Evolutionary conservation across 1,140 invertebrate genomes (phyloP).

Genomic region (Phocides pigmalion): DNA sequence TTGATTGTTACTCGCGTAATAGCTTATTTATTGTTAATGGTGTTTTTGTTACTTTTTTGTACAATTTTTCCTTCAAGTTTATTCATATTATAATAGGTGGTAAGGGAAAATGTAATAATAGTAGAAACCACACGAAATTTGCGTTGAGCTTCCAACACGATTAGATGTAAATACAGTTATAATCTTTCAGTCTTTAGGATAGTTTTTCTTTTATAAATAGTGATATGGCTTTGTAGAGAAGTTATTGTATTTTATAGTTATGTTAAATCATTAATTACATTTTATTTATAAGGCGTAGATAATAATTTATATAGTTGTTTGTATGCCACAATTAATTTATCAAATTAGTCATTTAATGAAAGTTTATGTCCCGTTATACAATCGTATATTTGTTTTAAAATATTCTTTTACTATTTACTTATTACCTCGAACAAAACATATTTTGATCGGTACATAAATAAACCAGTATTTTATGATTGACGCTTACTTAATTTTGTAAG

Average conservation of each 20-base stretch:
- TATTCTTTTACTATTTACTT: no score
- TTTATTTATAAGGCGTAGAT: slow-evolving; percentile 10
- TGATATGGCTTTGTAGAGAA: slow-evolving; percentile 7
- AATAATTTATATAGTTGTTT: slow-evolving; percentile 8
- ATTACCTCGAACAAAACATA: no score
- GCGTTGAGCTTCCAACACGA: slow-evolving; percentile 83
- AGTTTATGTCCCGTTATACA: no score
- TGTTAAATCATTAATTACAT: background rate
- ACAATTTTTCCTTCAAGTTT: slow-evolving; percentile 1
- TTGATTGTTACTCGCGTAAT: slow-evolving; percentile 35
- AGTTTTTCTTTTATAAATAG: slow-evolving; percentile 17
- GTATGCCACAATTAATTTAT: no score
- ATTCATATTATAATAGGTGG: slow-evolving; percentile 33
- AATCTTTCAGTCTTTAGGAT: slow-evolving; percentile 43
- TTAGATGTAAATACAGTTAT: slow-evolving; percentile 81
- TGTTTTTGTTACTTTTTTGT: slow-evolving; percentile 18
- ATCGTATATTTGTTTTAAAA: no score
- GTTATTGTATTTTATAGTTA: background rate
- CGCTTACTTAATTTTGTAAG: background rate
- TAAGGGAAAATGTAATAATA: slow-evolving; percentile 48
- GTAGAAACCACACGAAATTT: slow-evolving; percentile 78
- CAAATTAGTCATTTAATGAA: no score
- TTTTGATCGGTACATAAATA: background rate
- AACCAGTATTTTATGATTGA: background rate
- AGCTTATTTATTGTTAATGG: slow-evolving; percentile 35